Base-by-base conservation (phyloP, 2,113 vertebrate species). In the Furnarius figulus region DNA sequence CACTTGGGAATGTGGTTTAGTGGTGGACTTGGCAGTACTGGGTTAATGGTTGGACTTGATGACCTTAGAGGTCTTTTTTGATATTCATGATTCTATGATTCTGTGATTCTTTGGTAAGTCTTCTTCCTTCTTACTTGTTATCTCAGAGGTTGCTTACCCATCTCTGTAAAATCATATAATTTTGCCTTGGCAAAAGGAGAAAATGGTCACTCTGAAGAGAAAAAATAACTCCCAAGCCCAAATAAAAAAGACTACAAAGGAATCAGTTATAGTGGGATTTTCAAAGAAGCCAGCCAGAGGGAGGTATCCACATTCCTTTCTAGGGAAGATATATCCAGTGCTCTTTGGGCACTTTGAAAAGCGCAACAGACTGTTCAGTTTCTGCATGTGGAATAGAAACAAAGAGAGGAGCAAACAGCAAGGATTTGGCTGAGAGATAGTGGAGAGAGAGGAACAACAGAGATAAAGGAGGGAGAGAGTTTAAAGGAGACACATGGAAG, bases 91-190 rank as follows among this genome's bases (percentile, higher is more conserved):
- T 56, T 77, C 47, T 23, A 6, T 77, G 10, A 49, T 63, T 77
- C 49, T 24, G 4, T 84, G 18, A 56, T 5, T 71, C 18, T 37
- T 15, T 7, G 8, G 18, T 17, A 28, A 7, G 14, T 6, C n/a
- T 83, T 27, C 30, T 65, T 91, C 30, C 20, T 79, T 80, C 23
- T 50, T 44, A 55, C 16, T n/a, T 56, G 17, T 35, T 15, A 35
- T 25, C 27, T 71, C 61, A 59, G 4, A 3, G 6, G 11, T 44
- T 80, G 17, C 3, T 59, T n/a, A 59, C 17, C 12, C 11, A 46
- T 18, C 24, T 15, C n/a, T 82, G 8, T 52, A 33, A 59, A 87
- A 16, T 25, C 0, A 0, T 37, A 28, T 5, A 3, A 18, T 35
- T 61, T 76, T 12, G 39, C 19, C 44, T 62, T 61, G 22, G 15